Evolutionary conservation across 2,888 invertebrate species (phyloP), one percentile per base, ranked within the genome.

Genomic region (Watsonalla cultraria): DNA sequence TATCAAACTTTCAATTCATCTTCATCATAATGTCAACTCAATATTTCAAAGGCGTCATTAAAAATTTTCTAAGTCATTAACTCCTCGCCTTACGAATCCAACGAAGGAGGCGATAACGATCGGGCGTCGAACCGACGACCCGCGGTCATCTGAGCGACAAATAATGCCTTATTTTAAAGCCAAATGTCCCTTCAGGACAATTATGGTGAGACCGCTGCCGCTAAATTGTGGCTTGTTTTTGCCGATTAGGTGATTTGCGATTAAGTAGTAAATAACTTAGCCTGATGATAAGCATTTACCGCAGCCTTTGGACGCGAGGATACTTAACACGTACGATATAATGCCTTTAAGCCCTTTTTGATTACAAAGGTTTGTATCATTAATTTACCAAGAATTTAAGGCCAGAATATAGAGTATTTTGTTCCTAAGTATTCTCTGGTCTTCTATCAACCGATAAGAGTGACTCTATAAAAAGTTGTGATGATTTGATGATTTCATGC

Each of bases 1-100:
- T 24, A 24, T 42, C 7, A 4, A 15, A 5, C 11, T n/a, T 9
- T 5, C 14, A 5, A 14, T 37, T 8, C 14, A 48, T 39, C 54
- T 33, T 47, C 47, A 50, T 46, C 53, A 51, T 47, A 53, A 51
- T 51, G 53, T 14, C 34, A 24, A 52, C 37, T 33, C 50, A 54
- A 52, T 53, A 58, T 13, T 46, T 34, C 47, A 48, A 50, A 53
- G 47, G 47, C 55, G 62, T 62, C 64, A 56, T 62, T 62, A 61
- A 52, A 54, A 63, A 65, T 69, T 62, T 62, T 62, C 60, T 59
- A 64, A 70, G 61, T 64, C 68, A 69, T 73, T 70, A 68, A 72
- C 66, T 69, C 56, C 48, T 24, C 24, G 49, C 15, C 51, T 37
- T 48, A 42, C 51, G 39, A 56, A 49, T 53, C 54, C 53, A 46